phyloP scores from a whole-genome alignment of 2,888 invertebrate genomes.

The Bedellia somnulentella region DNA sequence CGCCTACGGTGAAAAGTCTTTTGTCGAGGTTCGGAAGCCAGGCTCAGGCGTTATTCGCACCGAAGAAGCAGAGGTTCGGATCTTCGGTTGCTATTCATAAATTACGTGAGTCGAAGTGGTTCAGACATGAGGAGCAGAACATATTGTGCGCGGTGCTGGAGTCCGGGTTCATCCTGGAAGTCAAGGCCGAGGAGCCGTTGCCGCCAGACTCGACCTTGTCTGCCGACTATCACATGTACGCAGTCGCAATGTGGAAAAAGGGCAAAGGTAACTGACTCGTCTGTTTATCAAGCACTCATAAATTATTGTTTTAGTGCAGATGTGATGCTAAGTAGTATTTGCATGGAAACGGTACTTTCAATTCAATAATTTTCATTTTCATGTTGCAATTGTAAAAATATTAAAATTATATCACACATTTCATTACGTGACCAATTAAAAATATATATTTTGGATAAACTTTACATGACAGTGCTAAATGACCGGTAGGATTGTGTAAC shows the following conservation, averaged over 20 bases:
- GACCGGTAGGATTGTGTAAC: too few species aligned
- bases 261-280: constrained; percentile 66
- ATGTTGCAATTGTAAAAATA: too few species aligned
- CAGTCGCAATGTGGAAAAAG: constrained; percentile 71
- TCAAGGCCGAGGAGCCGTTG: constrained; percentile 51
- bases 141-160: constrained; percentile 73
- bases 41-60: constrained; percentile 55
- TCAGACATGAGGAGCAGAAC: constrained; percentile 69
- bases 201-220: constrained; percentile 44
- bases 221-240: constrained; percentile 64
- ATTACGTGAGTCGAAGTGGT: constrained; percentile 75
- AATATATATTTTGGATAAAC: too few species aligned
- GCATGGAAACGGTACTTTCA: too few species aligned
- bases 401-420: too few species aligned
- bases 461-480: too few species aligned
- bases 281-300: too few species aligned
- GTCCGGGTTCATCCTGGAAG: constrained; percentile 72
- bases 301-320: too few species aligned
- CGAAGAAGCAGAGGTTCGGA: constrained; percentile 57
- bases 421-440: too few species aligned
- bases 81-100: constrained; percentile 72
- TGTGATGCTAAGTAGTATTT: too few species aligned
- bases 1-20: constrained; percentile 52
- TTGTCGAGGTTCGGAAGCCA: constrained; percentile 58
- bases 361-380: too few species aligned